A percentile compares a stretch with the other conserved stretches of the same genome.
phyloP scores from a whole-genome alignment of 2,113 vertebrate genomes.

The Elgaria multicarinata region DNA sequence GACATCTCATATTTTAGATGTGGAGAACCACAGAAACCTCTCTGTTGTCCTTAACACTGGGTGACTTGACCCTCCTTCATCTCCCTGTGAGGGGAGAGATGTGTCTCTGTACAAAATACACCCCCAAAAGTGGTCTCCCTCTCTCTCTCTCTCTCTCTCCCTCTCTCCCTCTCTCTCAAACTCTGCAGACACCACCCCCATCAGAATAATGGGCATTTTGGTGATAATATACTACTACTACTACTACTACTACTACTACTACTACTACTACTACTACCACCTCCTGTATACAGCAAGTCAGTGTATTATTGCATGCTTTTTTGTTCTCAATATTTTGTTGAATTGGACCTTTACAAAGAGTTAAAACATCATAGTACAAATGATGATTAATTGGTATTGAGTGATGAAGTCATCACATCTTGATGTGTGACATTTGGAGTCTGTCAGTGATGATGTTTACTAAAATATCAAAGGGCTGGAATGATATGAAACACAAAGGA shows the following conservation, averaged over 20 bases:
- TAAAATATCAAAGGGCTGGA: not conserved
- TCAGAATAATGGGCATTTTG: not conserved
- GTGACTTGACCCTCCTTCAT: not conserved
- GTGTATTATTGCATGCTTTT: accelerated
- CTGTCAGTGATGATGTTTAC: not conserved
- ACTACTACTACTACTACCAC: too few species aligned
- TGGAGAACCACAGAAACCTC: not conserved
- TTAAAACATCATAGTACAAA: not conserved
- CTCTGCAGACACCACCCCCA: too few species aligned
- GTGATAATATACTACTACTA: not conserved
- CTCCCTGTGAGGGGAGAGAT: not conserved
- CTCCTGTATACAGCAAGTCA: not conserved
- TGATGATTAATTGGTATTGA: not conserved
- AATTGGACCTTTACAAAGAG: not conserved
- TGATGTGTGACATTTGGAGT: not conserved
- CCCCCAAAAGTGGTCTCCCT: too few species aligned
- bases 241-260: too few species aligned
- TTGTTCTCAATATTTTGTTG: not conserved
- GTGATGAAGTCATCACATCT: not conserved
- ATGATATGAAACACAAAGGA: not conserved
- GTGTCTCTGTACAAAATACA: too few species aligned
- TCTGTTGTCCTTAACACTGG: too few species aligned
- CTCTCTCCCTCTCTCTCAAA: too few species aligned
- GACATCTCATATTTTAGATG: not conserved
- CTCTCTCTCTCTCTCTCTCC: too few species aligned